phyloP scores from a whole-genome alignment of 1,140 invertebrate genomes.

The Medauroidea extradentata region DNA sequence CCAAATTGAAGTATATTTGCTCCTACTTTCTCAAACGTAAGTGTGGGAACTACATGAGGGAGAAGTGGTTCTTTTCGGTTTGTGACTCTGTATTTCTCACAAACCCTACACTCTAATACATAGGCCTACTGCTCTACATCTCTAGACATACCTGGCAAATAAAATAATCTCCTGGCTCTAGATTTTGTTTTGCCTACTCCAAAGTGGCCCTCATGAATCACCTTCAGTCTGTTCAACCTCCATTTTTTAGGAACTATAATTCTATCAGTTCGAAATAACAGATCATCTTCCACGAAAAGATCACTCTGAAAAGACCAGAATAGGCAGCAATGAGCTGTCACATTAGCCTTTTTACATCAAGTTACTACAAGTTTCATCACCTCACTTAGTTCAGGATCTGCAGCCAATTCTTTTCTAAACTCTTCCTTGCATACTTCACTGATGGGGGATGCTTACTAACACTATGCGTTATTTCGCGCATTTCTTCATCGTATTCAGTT shows the following conservation, averaged over 20 bases:
- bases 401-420: background rate
- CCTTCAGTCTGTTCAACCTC: slow-evolving; percentile 28
- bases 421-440: background rate
- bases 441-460: background rate
- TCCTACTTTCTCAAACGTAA: slow-evolving; percentile 25
- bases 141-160: slow-evolving; percentile 20
- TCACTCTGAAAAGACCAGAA: slow-evolving; percentile 25
- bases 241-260: slow-evolving; percentile 11
- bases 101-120: slow-evolving; percentile 12
- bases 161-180: slow-evolving; percentile 22
- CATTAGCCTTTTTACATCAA: slow-evolving; percentile 5
- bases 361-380: background rate
- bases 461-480: background rate
- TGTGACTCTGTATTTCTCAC: slow-evolving; percentile 9
- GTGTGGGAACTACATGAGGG: slow-evolving; percentile 17
- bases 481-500: background rate
- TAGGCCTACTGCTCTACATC: background rate
- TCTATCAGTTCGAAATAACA: slow-evolving; percentile 25
- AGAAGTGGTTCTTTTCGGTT: slow-evolving; percentile 24
- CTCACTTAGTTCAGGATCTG: background rate
- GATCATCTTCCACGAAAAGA: slow-evolving; percentile 23
- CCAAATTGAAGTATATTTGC: slow-evolving; percentile 11
- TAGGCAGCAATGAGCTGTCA: background rate
- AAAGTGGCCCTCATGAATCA: slow-evolving; percentile 34
- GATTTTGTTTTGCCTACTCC: no score